These are phyloP conservation scores for Oasisia sp. DNA, from an alignment of 2,888 invertebrate species.

Conservation along the genomic window DNA sequence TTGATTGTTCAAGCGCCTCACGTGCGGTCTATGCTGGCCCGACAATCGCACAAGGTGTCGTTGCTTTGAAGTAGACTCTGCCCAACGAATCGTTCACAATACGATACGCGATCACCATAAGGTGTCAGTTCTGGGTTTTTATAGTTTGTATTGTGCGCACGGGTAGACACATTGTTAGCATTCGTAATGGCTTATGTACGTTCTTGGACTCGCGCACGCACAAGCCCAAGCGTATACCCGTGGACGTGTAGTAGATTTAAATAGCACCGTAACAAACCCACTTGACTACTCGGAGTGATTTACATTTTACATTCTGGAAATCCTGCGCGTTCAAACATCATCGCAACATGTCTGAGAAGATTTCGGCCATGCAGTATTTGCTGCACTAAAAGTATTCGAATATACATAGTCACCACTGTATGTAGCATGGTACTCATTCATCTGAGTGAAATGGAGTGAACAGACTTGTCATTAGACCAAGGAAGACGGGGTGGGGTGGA, in stretches of 20 bases:
- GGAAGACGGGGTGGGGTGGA: no score
- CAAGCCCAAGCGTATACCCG: background rate
- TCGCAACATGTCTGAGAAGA: no score
- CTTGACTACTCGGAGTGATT: no score
- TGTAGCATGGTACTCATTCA: no score
- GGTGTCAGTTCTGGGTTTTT: background rate
- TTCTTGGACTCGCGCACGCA: background rate
- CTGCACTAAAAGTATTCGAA: no score
- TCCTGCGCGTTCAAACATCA: no score
- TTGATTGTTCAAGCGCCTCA: background rate
- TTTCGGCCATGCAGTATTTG: no score
- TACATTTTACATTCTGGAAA: no score
- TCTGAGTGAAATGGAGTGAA: no score
- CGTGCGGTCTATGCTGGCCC: background rate
- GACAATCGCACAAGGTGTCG: background rate
- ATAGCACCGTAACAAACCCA: no score
- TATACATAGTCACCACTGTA: no score
- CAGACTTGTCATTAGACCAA: no score
- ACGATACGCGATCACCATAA: background rate
- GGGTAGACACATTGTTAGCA: background rate
- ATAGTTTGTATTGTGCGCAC: background rate
- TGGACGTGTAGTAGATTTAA: background rate
- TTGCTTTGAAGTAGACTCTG: background rate
- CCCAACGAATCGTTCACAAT: background rate
- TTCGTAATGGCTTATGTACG: background rate